phyloP scores from a whole-genome alignment of 2,797 vertebrate genomes.

The Simalia tracyae region DNA sequence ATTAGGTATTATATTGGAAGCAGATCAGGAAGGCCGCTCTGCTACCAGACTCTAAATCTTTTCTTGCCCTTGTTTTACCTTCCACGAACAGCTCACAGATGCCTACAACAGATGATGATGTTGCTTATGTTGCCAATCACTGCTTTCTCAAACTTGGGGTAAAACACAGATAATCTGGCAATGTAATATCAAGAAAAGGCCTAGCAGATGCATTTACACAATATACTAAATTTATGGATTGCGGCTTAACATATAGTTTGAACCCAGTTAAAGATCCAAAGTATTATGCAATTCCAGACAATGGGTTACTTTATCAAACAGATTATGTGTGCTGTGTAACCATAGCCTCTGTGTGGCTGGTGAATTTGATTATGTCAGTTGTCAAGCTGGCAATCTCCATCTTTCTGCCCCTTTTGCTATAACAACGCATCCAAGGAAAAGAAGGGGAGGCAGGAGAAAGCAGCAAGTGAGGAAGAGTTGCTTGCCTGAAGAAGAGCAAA shows the following conservation, averaged over 20 bases:
- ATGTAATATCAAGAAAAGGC: neutral
- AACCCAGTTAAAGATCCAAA: neutral
- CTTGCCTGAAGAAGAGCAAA: neutral
- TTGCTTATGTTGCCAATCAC: neutral
- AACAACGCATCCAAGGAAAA: neutral
- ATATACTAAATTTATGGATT: neutral
- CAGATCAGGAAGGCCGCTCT: neutral
- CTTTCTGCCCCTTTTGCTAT: neutral
- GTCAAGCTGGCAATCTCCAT: neutral
- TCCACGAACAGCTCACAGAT: neutral
- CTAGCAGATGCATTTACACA: neutral
- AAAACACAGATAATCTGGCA: neutral
- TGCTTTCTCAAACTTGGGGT: neutral
- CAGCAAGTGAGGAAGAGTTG: neutral
- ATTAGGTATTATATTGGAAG: neutral
- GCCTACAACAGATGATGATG: neutral
- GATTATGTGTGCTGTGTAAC: neutral
- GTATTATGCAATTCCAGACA: neutral
- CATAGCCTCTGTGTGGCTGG: neutral
- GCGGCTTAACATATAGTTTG: neutral
- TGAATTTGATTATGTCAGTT: neutral
- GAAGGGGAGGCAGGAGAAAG: neutral
- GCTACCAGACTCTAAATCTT: neutral
- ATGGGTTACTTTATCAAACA: neutral
- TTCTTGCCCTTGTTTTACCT: conserved; percentile 4